phyloP scores from a whole-genome alignment of 2,797 vertebrate genomes.

The Pangasius sanitwongsei region DNA sequence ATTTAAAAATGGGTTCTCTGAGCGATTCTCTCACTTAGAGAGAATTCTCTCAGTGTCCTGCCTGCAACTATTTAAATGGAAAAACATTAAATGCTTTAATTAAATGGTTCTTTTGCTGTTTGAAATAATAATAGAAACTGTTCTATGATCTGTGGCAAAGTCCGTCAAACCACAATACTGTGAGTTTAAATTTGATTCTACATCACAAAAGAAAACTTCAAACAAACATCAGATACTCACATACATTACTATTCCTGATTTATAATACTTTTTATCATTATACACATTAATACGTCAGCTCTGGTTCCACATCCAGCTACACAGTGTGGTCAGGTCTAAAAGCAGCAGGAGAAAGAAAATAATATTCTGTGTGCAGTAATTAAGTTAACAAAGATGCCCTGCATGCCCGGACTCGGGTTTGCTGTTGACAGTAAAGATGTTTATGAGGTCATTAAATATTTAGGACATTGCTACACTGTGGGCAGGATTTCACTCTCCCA shows the following conservation, averaged over 20 bases:
- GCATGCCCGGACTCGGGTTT: conserved; percentile 33
- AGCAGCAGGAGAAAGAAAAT: conserved; percentile 31
- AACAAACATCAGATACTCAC: background rate
- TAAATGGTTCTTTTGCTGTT: background rate
- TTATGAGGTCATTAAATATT: conserved; percentile 59
- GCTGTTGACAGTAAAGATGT: conserved; percentile 52
- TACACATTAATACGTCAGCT: background rate
- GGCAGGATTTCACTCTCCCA: conserved; percentile 52
- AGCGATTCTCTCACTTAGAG: no score
- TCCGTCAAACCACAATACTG: background rate
- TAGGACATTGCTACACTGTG: conserved; percentile 43
- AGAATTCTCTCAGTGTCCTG: background rate
- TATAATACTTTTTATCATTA: background rate
- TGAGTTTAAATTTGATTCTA: background rate
- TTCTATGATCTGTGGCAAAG: background rate
- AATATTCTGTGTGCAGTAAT: conserved; percentile 47
- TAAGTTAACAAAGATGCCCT: conserved; percentile 45
- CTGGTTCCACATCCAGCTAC: background rate
- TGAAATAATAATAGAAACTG: background rate
- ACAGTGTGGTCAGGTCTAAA: conserved; percentile 20
- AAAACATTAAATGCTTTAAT: background rate
- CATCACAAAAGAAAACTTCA: background rate
- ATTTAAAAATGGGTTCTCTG: background rate
- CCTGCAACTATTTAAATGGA: background rate
- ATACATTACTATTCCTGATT: background rate